Percentiles rank a stretch among this genome's conserved stretches.
Conservation (phyloP, 2,888 invertebrate genomes). For the Drosophila paranaensis region DNA sequence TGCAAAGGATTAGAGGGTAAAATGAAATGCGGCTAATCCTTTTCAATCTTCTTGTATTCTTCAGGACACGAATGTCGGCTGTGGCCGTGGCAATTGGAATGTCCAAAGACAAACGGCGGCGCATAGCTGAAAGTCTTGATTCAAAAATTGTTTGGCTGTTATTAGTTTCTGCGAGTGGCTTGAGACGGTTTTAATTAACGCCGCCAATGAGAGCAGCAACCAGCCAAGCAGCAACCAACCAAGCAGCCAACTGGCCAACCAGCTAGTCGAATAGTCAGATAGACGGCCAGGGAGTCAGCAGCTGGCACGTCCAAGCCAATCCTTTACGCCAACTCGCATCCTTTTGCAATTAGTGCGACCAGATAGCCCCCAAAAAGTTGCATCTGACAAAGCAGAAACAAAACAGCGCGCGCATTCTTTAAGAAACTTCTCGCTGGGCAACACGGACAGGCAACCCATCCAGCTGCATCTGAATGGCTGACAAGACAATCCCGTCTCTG, state of each 20-base stretch:
- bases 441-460: background rate
- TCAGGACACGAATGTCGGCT: constrained; percentile 31
- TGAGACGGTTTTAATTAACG: constrained; percentile 69
- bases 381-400: constrained; percentile 49
- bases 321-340: constrained; percentile 54
- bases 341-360: constrained; percentile 55
- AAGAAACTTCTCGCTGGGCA: constrained; percentile 26
- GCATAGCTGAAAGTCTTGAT: constrained; percentile 46
- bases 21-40: background rate
- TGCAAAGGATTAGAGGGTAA: background rate
- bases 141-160: constrained; percentile 62
- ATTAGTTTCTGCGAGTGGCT: constrained; percentile 63
- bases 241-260: background rate
- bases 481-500: constrained; percentile 14
- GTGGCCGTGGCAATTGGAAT: constrained; percentile 28
- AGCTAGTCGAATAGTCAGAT: constrained; percentile 12
- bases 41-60: background rate
- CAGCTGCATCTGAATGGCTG: constrained; percentile 4
- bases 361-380: constrained; percentile 46
- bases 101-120: constrained; percentile 22
- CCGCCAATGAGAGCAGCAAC: constrained; percentile 34
- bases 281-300: constrained; percentile 15
- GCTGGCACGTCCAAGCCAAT: constrained; percentile 31
- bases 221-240: background rate
- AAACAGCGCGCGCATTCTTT: constrained; percentile 28